Evolutionary conservation across 2,797 vertebrate species (phyloP), one percentile per base, ranked within the genome.

Genomic region (Rousettus madagascariensis): DNA sequence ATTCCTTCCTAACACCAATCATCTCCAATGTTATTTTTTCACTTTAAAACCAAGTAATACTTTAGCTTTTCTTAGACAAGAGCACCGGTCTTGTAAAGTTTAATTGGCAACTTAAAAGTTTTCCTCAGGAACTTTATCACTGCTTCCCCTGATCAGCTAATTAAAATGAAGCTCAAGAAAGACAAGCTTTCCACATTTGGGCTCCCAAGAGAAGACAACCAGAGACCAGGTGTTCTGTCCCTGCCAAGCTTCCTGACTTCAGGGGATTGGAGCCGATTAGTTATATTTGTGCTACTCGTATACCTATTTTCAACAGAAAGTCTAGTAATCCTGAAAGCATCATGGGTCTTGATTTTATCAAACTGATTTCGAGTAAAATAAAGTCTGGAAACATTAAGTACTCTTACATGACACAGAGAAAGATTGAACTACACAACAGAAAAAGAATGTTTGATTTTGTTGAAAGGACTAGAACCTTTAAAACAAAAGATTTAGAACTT

Each of bases 161-260:
- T 82, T 94, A 84, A 91, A 88, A 92, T 36, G 49, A 89, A 75
- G 6, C 74, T 57, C 53, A 61, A 87, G 43, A 97, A 90, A 83
- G 85, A 80, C 28, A 94, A 55, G 19, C 19, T 91, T 79, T 92
- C 55, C 19, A 38, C 57, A 79, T 87, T 22, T 72, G 28, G n/a
- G 80, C 41, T 93, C 65, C 46, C n/a, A 78, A 61, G 65, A 95
- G 57, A 89, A 82, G 53, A 94, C 11, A 83, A 24, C 24, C 13
- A 0, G 57, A 82, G 30, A 74, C 3, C 78, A 59, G 19, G 33
- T 46, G 15, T n/a, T 89, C 51, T 89, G 87, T 95, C 46, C 77
- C 87, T 74, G 53, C 11, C 84, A 83, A 72, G 12, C 10, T 55
- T 77, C 61, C 20, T 87, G 82, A 79, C 12, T 57, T 74, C 61